phyloP scores from a whole-genome alignment of 92 coral and sea anemone genomes.

The Zoanthus gigantus region DNA sequence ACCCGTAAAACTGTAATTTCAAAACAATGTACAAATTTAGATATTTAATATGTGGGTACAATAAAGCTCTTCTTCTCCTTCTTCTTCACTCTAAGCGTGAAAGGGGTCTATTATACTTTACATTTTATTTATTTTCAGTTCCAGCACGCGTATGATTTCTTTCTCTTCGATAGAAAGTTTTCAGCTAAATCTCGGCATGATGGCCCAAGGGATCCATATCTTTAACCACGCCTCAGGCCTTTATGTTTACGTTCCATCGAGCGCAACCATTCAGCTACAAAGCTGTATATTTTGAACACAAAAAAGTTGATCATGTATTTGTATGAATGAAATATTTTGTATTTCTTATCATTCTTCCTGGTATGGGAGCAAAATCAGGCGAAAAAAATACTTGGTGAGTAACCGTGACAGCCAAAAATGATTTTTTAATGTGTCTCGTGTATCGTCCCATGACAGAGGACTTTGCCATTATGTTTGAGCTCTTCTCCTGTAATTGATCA shows the following conservation, averaged over 20 bases:
- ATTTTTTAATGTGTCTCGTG: background rate
- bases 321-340: conserved; percentile 5
- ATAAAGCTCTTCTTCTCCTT: too few species aligned
- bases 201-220: background rate
- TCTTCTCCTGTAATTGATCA: background rate
- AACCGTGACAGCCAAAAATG: background rate
- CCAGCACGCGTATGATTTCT: too few species aligned
- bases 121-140: too few species aligned
- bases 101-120: too few species aligned
- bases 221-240: background rate
- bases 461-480: background rate
- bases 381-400: conserved; percentile 23
- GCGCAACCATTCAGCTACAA: background rate
- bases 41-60: too few species aligned
- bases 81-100: too few species aligned
- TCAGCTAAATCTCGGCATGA: background rate
- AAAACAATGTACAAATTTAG: too few species aligned
- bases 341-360: conserved; percentile 14
- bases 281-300: background rate
- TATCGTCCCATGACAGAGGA: background rate
- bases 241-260: background rate
- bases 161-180: too few species aligned
- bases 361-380: conserved; percentile 26
- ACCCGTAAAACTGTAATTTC: too few species aligned
- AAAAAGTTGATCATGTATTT: background rate